A percentile compares a stretch with the other conserved stretches of the same genome.
These are phyloP conservation scores for Micropoecilia bifurca DNA, from an alignment of 2,797 vertebrate species.

Conservation along the genomic window DNA sequence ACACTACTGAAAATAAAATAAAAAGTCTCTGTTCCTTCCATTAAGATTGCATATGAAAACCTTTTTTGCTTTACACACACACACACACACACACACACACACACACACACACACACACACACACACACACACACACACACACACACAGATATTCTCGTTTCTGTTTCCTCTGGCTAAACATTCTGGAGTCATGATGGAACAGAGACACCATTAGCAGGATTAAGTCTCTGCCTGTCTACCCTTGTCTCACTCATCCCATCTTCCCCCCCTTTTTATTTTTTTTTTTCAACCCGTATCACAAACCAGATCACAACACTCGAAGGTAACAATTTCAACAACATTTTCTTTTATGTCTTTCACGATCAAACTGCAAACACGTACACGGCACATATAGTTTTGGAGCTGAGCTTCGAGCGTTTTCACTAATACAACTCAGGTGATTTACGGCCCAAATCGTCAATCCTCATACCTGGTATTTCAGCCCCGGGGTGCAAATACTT, in stretches of 20 bases:
- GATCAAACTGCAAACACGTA: conserved; percentile 28
- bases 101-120: background rate
- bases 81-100: background rate
- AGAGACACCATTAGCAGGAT: conserved; percentile 59
- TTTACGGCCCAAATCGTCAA: conserved; percentile 4
- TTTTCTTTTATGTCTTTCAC: conserved; percentile 30
- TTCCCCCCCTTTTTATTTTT: background rate
- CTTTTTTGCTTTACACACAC: background rate
- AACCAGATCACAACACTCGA: conserved; percentile 47
- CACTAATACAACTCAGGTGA: background rate
- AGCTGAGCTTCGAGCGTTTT: conserved; percentile 6
- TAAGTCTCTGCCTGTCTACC: conserved; percentile 48
- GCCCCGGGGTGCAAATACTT: conserved; percentile 1
- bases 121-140: background rate
- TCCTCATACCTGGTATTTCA: conserved; percentile 9
- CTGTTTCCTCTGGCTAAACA: conserved; percentile 32
- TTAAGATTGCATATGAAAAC: background rate
- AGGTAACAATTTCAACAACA: conserved; percentile 16
- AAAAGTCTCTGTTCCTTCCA: background rate
- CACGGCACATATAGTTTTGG: background rate
- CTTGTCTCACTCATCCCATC: conserved; percentile 28
- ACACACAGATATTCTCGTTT: background rate
- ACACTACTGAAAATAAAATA: background rate
- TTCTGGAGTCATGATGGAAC: conserved; percentile 41
- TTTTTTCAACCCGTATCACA: background rate